Evolutionary conservation across 2,113 vertebrate genomes (phyloP).

Genomic region (Callithrix jacchus): DNA sequence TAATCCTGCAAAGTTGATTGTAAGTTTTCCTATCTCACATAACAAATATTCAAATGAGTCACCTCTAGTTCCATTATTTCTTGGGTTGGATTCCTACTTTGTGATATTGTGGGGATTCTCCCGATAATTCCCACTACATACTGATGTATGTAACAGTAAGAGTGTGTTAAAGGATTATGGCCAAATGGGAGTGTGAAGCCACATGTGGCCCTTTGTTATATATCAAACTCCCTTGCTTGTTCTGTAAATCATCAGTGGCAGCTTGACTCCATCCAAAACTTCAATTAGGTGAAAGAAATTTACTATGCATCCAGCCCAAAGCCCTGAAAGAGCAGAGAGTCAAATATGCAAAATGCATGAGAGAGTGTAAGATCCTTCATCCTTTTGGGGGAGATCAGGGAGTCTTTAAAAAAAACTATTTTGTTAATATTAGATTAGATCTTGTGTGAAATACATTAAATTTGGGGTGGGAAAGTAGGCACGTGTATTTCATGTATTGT

Average conservation of each 20-base stretch:
- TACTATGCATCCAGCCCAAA: neutral
- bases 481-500: too few species aligned
- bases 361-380: neutral
- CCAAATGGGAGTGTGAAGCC: neutral
- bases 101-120: neutral
- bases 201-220: neutral
- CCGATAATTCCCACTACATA: neutral
- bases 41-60: neutral
- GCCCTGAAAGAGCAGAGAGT: neutral
- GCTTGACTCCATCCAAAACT: neutral
- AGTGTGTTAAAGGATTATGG: neutral
- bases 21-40: conserved; percentile 8
- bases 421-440: too few species aligned
- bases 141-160: neutral
- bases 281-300: conserved; percentile 12
- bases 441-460: too few species aligned
- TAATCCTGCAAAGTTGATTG: neutral
- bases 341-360: neutral
- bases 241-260: neutral
- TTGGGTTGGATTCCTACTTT: neutral
- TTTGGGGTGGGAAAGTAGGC: too few species aligned
- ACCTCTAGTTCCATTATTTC: neutral
- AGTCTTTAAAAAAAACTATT: neutral
- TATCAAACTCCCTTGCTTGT: neutral
- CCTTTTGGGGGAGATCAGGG: neutral